Evolutionary conservation across 2,888 invertebrate species (phyloP).

Genomic region (Lycaena phlaeas): DNA sequence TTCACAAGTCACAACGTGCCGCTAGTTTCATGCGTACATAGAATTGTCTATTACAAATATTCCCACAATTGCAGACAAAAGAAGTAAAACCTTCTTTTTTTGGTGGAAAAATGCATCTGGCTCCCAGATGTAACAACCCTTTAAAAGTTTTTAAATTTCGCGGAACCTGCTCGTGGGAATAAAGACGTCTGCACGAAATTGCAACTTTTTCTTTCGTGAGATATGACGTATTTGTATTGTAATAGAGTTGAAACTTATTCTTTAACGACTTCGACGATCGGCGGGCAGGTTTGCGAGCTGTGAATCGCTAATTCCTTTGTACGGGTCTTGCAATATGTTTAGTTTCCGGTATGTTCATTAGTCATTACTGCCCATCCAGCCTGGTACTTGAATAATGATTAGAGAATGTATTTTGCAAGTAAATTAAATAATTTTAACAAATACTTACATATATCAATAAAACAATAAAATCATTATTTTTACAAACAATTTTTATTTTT

Average conservation of each 20-base stretch:
- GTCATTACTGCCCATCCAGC: conserved; percentile 16
- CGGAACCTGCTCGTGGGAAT: conserved; percentile 30
- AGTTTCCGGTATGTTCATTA: conserved; percentile 25
- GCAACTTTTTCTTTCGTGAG: conserved; percentile 9
- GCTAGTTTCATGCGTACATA: conserved; percentile 14
- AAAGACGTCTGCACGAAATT: conserved; percentile 15
- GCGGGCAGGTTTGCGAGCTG: conserved; percentile 18
- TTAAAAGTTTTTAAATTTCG: conserved; percentile 26
- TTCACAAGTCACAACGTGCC: conserved; percentile 15
- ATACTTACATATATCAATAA: too few species aligned
- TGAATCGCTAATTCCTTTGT: conserved; percentile 27
- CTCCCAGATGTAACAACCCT: conserved; percentile 31
- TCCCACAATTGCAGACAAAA: conserved; percentile 15
- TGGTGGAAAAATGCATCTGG: conserved; percentile 20
- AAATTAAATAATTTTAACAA: not conserved
- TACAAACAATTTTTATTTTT: not conserved
- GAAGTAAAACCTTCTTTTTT: conserved; percentile 10
- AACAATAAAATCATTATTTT: too few species aligned
- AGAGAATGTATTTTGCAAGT: too few species aligned
- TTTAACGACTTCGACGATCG: not conserved
- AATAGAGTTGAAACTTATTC: conserved; percentile 16
- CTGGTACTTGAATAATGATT: conserved; percentile 15
- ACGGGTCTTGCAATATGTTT: conserved; percentile 25
- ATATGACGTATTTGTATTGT: conserved; percentile 8
- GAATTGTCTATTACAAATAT: conserved; percentile 12